A percentile compares a stretch with the other conserved stretches of the same genome.
Conservation (phyloP, 2,797 vertebrate genomes). For the Cryptoprocta ferox region DNA sequence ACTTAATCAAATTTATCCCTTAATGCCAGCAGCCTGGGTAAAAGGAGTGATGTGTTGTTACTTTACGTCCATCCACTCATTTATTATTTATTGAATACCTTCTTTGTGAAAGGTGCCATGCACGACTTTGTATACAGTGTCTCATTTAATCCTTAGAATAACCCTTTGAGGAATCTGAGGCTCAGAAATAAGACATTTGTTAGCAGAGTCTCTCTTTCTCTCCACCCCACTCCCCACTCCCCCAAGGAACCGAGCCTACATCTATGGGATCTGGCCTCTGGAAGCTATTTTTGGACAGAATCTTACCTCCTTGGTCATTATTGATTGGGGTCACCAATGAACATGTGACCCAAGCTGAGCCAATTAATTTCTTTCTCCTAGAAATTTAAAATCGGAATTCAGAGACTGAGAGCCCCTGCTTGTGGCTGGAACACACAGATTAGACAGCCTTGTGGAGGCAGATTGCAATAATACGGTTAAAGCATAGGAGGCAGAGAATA, state of each 20-base stretch:
- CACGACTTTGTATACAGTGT: background rate
- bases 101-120: conserved; percentile 2
- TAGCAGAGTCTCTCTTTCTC: background rate
- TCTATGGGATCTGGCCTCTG: background rate
- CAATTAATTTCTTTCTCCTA: background rate
- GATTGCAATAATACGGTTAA: background rate
- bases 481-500: background rate
- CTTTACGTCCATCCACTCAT: background rate
- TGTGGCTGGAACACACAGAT: background rate
- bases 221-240: background rate
- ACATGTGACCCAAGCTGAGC: background rate
- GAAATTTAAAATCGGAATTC: conserved; percentile 9
- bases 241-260: background rate
- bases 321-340: background rate
- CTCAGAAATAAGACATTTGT: background rate
- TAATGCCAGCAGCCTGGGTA: background rate
- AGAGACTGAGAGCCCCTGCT: background rate
- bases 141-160: conserved; percentile 21
- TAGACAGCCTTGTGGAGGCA: background rate
- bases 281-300: background rate
- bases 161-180: background rate
- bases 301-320: background rate
- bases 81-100: background rate
- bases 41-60: background rate
- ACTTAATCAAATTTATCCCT: background rate